Percentiles rank a stretch among this genome's conserved stretches.
Evolutionary conservation across 2,113 vertebrate species (phyloP).

Genomic region (Ahaetulla prasina): DNA sequence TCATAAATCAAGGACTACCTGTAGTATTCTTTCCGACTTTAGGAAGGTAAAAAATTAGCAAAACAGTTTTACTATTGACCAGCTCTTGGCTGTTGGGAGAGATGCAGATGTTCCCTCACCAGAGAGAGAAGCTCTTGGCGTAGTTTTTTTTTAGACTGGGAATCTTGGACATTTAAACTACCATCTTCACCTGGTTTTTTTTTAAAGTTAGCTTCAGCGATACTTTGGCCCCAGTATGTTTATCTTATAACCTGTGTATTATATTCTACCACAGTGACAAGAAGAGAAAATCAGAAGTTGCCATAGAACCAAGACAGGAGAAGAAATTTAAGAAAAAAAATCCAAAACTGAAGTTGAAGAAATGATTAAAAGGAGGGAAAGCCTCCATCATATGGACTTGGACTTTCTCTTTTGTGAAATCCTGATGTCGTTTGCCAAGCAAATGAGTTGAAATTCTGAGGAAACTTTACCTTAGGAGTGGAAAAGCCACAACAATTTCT

Average conservation of each 20-base stretch:
- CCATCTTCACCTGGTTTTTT: neutral
- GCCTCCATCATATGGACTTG: neutral
- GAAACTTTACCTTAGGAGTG: constrained; percentile 1
- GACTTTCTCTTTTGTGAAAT: constrained; percentile 17
- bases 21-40: neutral
- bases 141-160: neutral
- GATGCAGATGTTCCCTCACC: neutral
- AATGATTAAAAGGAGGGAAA: constrained; percentile 47
- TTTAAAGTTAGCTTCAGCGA: neutral
- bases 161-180: neutral
- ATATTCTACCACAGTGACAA: constrained; percentile 76
- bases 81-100: neutral
- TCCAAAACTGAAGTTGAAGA: constrained; percentile 68
- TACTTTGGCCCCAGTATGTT: too few species aligned
- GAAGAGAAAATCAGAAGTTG: constrained; percentile 80
- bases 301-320: constrained; percentile 64
- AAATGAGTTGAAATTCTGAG: constrained; percentile 12
- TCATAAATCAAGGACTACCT: neutral
- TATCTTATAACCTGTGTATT: constrained; percentile 17
- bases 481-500: neutral
- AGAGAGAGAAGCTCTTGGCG: neutral
- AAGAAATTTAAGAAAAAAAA: constrained; percentile 85
- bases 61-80: neutral
- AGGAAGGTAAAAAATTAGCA: neutral
- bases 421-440: constrained; percentile 24